Evolutionary conservation across 2,888 invertebrate species (phyloP).

Genomic region (Neelides folsomi): DNA sequence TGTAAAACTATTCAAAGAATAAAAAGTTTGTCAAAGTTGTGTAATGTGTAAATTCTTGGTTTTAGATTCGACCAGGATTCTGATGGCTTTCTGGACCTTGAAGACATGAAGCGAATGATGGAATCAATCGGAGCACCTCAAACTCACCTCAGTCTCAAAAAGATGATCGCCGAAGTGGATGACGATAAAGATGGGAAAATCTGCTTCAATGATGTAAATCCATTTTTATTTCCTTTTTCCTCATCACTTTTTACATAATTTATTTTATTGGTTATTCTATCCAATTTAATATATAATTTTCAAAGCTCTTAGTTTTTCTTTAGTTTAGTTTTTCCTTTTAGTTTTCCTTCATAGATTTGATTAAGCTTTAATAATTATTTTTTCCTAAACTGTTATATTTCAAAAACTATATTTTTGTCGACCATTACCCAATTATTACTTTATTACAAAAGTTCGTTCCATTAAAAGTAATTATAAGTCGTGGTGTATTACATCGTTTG

Average conservation of each 20-base stretch:
- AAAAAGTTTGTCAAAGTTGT: too few species aligned
- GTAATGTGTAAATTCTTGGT: constrained; percentile 35
- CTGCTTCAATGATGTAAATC: constrained; percentile 68
- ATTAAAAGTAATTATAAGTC: too few species aligned
- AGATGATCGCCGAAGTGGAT: constrained; percentile 85
- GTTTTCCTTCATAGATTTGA: too few species aligned
- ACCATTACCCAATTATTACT: too few species aligned
- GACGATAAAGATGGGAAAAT: constrained; percentile 74
- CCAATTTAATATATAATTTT: not conserved
- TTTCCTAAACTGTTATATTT: too few species aligned
- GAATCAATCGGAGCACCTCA: constrained; percentile 89
- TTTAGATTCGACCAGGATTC: constrained; percentile 72
- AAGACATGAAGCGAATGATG: constrained; percentile 91
- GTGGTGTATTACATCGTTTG: too few species aligned
- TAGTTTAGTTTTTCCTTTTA: too few species aligned
- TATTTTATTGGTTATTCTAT: not conserved
- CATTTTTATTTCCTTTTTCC: not conserved
- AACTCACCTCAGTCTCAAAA: constrained; percentile 85
- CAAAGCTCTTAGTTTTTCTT: too few species aligned
- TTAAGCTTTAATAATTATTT: too few species aligned
- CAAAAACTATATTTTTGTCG: too few species aligned
- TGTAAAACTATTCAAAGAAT: not conserved
- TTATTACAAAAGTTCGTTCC: too few species aligned
- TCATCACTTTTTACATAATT: not conserved
- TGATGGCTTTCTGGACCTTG: constrained; percentile 77